These are phyloP conservation scores for Fragum fragum DNA, from an alignment of 2,888 invertebrate genomes.

Conservation along the genomic window DNA sequence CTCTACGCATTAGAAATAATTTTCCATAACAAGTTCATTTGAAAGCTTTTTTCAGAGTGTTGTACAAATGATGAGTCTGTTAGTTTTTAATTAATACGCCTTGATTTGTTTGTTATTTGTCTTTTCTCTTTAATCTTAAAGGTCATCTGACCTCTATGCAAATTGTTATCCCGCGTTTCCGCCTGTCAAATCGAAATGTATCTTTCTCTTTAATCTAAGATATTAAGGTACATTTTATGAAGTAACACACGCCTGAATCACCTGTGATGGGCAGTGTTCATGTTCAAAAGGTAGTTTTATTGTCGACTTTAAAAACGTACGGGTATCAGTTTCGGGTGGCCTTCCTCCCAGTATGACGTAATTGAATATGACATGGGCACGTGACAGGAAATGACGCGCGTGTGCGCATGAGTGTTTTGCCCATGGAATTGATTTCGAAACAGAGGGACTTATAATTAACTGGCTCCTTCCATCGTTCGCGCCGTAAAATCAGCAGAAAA, in stretches of 20 bases:
- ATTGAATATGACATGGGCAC: slow-evolving; percentile 25
- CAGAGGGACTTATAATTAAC: slow-evolving; percentile 4
- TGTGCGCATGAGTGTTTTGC: slow-evolving; percentile 1
- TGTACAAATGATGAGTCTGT: too few species aligned
- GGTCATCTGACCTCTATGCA: not conserved
- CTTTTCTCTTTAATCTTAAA: not conserved
- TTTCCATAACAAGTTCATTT: too few species aligned
- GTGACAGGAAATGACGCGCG: slow-evolving; percentile 25
- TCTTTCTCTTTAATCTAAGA: slow-evolving; percentile 4
- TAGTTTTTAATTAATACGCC: too few species aligned
- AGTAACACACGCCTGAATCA: slow-evolving; percentile 13
- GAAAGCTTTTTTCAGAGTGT: too few species aligned
- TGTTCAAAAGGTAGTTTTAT: not conserved
- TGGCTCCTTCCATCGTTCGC: not conserved
- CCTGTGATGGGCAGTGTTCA: slow-evolving; percentile 18
- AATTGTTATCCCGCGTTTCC: slow-evolving; percentile 1
- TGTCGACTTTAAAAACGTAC: slow-evolving; percentile 3
- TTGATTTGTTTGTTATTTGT: not conserved
- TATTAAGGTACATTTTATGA: not conserved
- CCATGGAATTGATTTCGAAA: slow-evolving; percentile 7
- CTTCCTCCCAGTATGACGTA: slow-evolving; percentile 24
- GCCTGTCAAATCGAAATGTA: slow-evolving; percentile 20
- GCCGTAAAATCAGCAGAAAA: slow-evolving; percentile 14
- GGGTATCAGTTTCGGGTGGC: slow-evolving; percentile 38
- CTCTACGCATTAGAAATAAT: too few species aligned